Evolutionary conservation across 2,888 invertebrate genomes (phyloP), one percentile per base, ranked within the genome.

Genomic region (Altica lythri): DNA sequence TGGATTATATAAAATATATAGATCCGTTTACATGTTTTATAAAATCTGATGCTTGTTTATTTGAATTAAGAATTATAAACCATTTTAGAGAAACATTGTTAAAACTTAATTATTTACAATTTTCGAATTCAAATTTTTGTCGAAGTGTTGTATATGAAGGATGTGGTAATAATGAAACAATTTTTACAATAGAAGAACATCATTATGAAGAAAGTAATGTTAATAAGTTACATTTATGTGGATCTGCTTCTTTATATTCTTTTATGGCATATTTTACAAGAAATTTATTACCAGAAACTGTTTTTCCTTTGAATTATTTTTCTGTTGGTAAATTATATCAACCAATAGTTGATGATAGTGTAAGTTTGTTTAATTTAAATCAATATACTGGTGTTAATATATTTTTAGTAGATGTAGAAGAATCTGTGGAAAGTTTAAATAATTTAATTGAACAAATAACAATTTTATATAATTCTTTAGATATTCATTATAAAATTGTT

Each of bases 71-170:
- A 13, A 72, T 81, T 9, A 76, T 83, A 63, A 81, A 81, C 72
- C 80, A 80, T 66, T 79, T 83, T 52, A 71, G 76, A 1, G 69
- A 77, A 43, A 70, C 76, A 46, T 67, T 83, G 4, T 74, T 77
- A 14, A 73, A 80, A 1, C 72, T 76, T 8, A 76, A 80, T n/a
- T 88, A 83, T 68, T 71, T 80, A 0, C 84, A 85, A 67, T 84
- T 88, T 65, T 84, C 86, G 0, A 90, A 90, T 72, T 81, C 90
- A 1, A 91, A 92, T 76, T 91, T 92, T 76, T 81, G 83, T 3
- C 84, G 88, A 49, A 88, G 88, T 69, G 76, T 89, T 1, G 77
- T 92, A 2, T 77, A 90, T 4, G 91, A 93, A 77, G 91, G 89
- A 40, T 83, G 86, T 65, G 86, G 86, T 1, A 68, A 85, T 63